phyloP scores from a whole-genome alignment of 2,888 invertebrate species.

The Trichogramma dendrolimi region DNA sequence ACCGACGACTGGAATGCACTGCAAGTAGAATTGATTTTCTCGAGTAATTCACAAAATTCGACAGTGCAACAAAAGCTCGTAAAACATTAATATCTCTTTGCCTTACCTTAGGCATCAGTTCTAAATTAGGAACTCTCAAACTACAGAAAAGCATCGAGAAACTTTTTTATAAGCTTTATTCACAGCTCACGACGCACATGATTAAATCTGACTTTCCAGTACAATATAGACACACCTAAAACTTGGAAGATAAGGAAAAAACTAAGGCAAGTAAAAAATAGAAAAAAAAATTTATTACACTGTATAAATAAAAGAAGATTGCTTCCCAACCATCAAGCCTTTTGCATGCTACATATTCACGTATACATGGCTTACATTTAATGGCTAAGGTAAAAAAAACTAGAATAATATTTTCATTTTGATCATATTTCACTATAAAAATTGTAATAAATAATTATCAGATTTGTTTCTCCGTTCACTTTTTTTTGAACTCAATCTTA shows the following conservation, averaged over 20 bases:
- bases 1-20: no score
- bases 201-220: constrained; percentile 4
- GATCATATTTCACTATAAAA: no score
- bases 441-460: no score
- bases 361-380: no score
- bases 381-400: no score
- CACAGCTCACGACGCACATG: neutral
- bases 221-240: neutral
- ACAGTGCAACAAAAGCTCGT: no score
- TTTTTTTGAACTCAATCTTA: no score
- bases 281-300: constrained; percentile 3
- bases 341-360: neutral
- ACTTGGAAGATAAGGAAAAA: neutral
- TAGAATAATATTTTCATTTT: no score
- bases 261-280: neutral
- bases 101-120: neutral
- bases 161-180: constrained; percentile 3
- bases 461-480: no score
- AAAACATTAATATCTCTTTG: no score
- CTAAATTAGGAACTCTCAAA: constrained; percentile 6
- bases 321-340: neutral
- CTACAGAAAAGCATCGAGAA: neutral
- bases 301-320: neutral
- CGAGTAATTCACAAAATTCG: no score
- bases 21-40: no score